phyloP scores from a whole-genome alignment of 2,113 vertebrate species.

The Chaetodon auriga region DNA sequence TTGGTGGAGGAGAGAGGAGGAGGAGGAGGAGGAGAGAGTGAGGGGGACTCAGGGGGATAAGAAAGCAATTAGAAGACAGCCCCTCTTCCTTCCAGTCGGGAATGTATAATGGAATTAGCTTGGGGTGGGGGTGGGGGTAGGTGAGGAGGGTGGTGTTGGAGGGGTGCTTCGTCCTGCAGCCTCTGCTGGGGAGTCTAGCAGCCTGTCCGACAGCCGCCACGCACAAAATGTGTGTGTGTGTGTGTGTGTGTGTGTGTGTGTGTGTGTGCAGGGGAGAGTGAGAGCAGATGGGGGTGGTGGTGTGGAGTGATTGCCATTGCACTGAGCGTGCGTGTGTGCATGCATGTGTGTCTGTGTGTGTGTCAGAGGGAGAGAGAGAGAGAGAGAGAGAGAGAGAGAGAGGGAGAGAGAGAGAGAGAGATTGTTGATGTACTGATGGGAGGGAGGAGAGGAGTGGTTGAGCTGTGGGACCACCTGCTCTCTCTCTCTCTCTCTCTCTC shows the following conservation, averaged over 20 bases:
- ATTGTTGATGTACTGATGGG: conserved; percentile 62
- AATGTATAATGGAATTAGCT: conserved; percentile 89
- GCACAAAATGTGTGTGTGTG: conserved; percentile 17
- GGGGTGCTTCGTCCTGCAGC: conserved; percentile 59
- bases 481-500: neutral
- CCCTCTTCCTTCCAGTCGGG: conserved; percentile 85
- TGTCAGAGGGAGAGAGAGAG: neutral
- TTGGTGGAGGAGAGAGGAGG: conserved; percentile 31
- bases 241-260: conserved; percentile 10
- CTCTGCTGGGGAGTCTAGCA: conserved; percentile 72
- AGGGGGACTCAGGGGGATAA: conserved; percentile 83
- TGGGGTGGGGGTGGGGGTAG: conserved; percentile 5
- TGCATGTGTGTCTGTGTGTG: neutral
- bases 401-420: conserved; percentile 29
- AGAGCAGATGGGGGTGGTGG: conserved; percentile 49
- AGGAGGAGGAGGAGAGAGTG: conserved; percentile 44
- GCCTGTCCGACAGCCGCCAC: conserved; percentile 61
- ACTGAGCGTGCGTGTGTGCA: neutral
- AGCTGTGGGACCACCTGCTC: conserved; percentile 77
- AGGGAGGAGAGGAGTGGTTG: conserved; percentile 63
- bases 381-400: conserved; percentile 3
- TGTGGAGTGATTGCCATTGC: conserved; percentile 49
- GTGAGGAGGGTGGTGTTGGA: conserved; percentile 7
- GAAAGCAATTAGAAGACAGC: conserved; percentile 89
- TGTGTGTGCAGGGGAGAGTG: conserved; percentile 28